phyloP scores from a whole-genome alignment of 2,888 invertebrate genomes.

The Lepidonotus clava region DNA sequence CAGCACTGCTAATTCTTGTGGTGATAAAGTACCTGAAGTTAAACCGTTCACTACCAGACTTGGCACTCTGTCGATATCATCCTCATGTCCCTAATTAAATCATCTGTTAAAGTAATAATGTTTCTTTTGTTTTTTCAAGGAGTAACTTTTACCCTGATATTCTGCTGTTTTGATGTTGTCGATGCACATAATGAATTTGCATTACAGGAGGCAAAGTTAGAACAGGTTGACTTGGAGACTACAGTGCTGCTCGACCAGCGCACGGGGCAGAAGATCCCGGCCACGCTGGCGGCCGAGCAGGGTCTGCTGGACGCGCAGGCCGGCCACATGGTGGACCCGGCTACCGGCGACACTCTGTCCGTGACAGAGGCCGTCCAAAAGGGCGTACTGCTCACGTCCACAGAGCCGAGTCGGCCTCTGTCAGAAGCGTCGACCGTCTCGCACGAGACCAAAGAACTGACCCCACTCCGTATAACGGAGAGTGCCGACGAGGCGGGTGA shows the following conservation, averaged over 20 bases:
- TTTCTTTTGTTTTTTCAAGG: slow-evolving; percentile 14
- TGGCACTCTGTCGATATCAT: slow-evolving; percentile 2
- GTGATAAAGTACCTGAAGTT: slow-evolving; percentile 9
- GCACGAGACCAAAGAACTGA: slow-evolving; percentile 28
- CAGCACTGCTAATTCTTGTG: slow-evolving; percentile 11
- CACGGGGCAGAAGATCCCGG: slow-evolving; percentile 28
- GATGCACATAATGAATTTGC: slow-evolving; percentile 28
- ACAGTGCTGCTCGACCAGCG: slow-evolving; percentile 1
- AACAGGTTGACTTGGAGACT: slow-evolving; percentile 47
- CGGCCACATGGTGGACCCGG: slow-evolving; percentile 84
- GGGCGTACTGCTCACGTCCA: slow-evolving; percentile 78
- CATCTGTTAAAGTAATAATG: neutral
- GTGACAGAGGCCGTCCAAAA: slow-evolving; percentile 90
- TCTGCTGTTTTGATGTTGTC: slow-evolving; percentile 2
- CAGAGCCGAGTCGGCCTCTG: slow-evolving; percentile 1
- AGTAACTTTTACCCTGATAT: neutral
- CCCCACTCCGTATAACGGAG: slow-evolving; percentile 46
- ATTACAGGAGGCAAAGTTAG: slow-evolving; percentile 49
- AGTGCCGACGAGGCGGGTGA: slow-evolving; percentile 41
- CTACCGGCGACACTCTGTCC: slow-evolving; percentile 88
- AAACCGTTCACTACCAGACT: slow-evolving; percentile 43
- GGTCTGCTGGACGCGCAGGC: slow-evolving; percentile 47
- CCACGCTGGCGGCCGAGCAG: slow-evolving; percentile 7
- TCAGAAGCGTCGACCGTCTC: slow-evolving; percentile 33
- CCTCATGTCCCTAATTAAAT: neutral